Percentiles rank a stretch among this genome's conserved stretches.
Conservation (phyloP, 2,113 vertebrate genomes). For the Terrapene triunguis region DNA sequence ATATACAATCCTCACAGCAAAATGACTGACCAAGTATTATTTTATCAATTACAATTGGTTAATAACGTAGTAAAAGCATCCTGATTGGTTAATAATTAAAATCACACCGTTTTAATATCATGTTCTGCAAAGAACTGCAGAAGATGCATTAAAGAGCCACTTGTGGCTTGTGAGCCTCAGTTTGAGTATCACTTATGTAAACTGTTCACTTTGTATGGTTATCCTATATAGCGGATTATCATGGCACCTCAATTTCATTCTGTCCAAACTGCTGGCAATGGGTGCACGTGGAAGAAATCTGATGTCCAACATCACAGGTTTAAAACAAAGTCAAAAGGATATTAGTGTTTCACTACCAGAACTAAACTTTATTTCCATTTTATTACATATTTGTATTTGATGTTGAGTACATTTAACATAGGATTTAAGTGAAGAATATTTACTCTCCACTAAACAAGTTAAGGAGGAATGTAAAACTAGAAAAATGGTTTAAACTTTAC, state of each 20-base stretch:
- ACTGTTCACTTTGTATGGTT: not conserved
- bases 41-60: not conserved
- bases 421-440: slow-evolving; percentile 77
- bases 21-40: no score
- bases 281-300: slow-evolving; percentile 19
- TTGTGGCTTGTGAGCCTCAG: not conserved
- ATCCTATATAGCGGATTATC: not conserved
- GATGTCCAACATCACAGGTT: slow-evolving; percentile 44
- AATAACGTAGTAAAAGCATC: not conserved
- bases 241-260: not conserved
- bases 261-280: not conserved
- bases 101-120: no score
- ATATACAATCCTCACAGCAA: no score
- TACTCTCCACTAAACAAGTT: slow-evolving; percentile 76
- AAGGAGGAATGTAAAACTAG: slow-evolving; percentile 84
- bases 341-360: slow-evolving; percentile 79
- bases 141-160: not conserved
- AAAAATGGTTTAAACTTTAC: slow-evolving; percentile 70
- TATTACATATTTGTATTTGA: slow-evolving; percentile 81
- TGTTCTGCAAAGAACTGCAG: no score
- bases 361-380: slow-evolving; percentile 86
- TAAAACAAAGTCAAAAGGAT: slow-evolving; percentile 77
- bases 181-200: not conserved
- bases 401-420: slow-evolving; percentile 83
- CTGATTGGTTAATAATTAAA: no score